These are phyloP conservation scores for Orchesella flavescens DNA, from an alignment of 2,888 invertebrate genomes.

Conservation along the genomic window DNA sequence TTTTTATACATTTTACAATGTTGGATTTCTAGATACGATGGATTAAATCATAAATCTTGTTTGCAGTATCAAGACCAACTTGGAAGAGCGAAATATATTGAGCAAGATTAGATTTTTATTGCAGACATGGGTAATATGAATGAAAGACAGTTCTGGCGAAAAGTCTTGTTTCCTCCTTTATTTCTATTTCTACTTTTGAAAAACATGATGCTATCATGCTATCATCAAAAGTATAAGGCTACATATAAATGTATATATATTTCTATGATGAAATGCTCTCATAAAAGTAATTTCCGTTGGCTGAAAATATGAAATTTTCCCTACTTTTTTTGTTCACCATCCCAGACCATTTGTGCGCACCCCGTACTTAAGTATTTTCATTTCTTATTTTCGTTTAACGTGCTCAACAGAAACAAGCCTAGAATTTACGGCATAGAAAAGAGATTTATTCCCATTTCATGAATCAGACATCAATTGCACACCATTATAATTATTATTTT, in stretches of 20 bases:
- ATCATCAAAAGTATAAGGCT: neutral
- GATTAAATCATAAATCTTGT: neutral
- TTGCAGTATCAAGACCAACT: neutral
- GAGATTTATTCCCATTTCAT: constrained; percentile 55
- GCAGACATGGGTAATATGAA: neutral
- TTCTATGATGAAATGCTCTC: constrained; percentile 42
- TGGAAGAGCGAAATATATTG: neutral
- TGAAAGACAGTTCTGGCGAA: constrained; percentile 15
- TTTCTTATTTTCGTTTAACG: neutral
- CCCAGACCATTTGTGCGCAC: neutral
- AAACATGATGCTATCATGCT: neutral
- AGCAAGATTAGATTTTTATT: constrained; percentile 23
- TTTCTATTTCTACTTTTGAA: too few relatives aligned
- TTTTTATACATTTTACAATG: too few relatives aligned
- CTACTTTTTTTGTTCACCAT: too few relatives aligned
- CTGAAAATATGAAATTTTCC: neutral
- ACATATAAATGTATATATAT: constrained; percentile 5
- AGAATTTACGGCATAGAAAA: constrained; percentile 28
- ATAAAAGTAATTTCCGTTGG: constrained; percentile 57
- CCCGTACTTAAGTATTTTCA: neutral
- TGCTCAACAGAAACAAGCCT: neutral
- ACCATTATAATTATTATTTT: constrained; percentile 61
- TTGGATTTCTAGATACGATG: neutral
- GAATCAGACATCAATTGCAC: constrained; percentile 59
- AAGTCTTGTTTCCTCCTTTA: constrained; percentile 3